phyloP scores from a whole-genome alignment of 2,888 invertebrate genomes.

The Meliscaeva auricollis region DNA sequence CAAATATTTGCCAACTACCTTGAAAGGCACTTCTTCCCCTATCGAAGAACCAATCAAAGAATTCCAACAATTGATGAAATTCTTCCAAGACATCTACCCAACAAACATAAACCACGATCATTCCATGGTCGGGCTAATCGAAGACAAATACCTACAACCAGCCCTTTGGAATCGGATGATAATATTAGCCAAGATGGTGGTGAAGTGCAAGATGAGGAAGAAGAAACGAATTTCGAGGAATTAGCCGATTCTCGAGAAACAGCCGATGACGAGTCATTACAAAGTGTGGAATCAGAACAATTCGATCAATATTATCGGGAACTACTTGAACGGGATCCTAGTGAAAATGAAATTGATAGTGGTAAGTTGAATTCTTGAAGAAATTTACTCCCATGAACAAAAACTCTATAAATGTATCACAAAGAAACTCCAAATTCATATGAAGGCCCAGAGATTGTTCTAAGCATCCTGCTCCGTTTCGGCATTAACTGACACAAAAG shows the following conservation, averaged over 20 bases:
- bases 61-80: conserved; percentile 88
- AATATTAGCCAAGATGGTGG: conserved; percentile 78
- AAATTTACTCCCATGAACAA: too few relatives aligned
- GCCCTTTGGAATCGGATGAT: conserved; percentile 22
- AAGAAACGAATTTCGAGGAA: conserved; percentile 73
- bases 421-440: too few relatives aligned
- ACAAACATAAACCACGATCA: neutral
- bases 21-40: conserved; percentile 88
- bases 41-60: conserved; percentile 84
- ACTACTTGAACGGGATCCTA: conserved; percentile 82
- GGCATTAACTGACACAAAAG: too few relatives aligned
- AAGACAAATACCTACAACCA: conserved; percentile 44
- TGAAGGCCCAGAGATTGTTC: too few relatives aligned
- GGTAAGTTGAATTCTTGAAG: conserved; percentile 78
- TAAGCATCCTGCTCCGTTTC: too few relatives aligned
- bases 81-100: conserved; percentile 84
- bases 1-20: conserved; percentile 90
- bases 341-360: conserved; percentile 82
- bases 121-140: conserved; percentile 44
- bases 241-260: conserved; percentile 79
- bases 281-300: conserved; percentile 90
- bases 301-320: conserved; percentile 87
- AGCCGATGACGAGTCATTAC: conserved; percentile 86
- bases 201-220: conserved; percentile 78
- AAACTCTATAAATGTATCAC: too few relatives aligned